Percentiles rank a stretch among this genome's conserved stretches.
Evolutionary conservation across 2,113 vertebrate genomes (phyloP).

Genomic region (Callaeas wilsoni): DNA sequence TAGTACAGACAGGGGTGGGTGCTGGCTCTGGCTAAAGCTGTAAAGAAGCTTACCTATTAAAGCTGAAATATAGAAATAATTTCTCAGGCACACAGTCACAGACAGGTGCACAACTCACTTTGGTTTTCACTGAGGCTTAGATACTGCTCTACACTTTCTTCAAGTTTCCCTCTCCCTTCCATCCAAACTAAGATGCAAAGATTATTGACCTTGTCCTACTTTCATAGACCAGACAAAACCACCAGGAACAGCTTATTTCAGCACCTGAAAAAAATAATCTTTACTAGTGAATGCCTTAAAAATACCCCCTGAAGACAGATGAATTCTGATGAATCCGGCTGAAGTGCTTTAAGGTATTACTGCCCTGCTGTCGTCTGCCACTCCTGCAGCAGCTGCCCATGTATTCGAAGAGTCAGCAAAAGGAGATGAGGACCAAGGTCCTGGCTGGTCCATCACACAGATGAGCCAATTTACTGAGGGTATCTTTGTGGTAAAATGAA

Average conservation of each 20-base stretch:
- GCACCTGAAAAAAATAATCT: neutral
- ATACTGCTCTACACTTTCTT: neutral
- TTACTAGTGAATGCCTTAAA: neutral
- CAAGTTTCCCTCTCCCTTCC: neutral
- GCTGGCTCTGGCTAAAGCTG: neutral
- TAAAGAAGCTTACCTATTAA: neutral
- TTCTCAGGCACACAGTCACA: neutral
- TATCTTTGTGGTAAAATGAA: neutral
- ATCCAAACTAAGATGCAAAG: neutral
- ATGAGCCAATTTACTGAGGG: neutral
- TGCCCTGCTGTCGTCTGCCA: constrained; percentile 39
- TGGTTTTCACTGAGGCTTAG: neutral
- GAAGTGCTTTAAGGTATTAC: constrained; percentile 59
- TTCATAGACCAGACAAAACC: neutral
- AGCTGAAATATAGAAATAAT: neutral
- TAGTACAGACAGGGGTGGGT: neutral
- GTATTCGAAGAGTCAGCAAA: neutral
- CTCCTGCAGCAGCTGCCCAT: neutral
- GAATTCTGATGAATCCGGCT: constrained; percentile 50
- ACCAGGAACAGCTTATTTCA: neutral
- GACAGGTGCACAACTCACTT: neutral
- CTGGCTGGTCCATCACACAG: neutral
- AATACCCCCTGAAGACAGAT: constrained; percentile 20
- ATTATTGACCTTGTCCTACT: neutral
- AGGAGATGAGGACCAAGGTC: neutral